Evolutionary conservation across 2,113 vertebrate species (phyloP), one percentile per base, ranked within the genome.

Genomic region (Calyptommatus sinebrachiatus): DNA sequence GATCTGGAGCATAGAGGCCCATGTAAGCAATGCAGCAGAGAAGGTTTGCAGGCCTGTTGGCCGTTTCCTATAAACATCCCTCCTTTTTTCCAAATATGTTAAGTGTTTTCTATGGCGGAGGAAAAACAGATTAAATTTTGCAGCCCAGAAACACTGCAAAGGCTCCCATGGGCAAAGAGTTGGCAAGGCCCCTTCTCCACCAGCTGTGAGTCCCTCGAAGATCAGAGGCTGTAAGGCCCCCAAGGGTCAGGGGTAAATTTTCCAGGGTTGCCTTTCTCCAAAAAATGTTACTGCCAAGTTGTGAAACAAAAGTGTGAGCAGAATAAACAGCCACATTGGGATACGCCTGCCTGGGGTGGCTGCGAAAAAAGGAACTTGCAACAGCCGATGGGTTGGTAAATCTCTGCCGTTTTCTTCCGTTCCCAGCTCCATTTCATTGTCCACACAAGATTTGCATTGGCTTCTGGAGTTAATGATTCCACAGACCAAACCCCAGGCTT

Each of bases 51-150:
- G 75, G 48, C 60, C 60, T 35, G 2, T 0, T 26, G 2, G 26
- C 20, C 2, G 1, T 48, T 10, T 50, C 50, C 62, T 48, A 14
- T 46, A 31, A 46, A 66, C 21, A 48, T 10, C 2, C 14, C 4
- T 18, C 21, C 50, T 8, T 4, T 22, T 68, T 78, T 61, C 81
- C 71, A 68, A 78, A 73, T 78, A 78, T 11, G 62, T 82, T 20
- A 63, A 22, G 18, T 21, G 41, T 29, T 10, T 0, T 5, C 9
- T 11, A 2, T 16, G 26, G 48, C 48, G 16, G n/a, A 35, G 3
- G 60, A 3, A 63, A 46, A 1, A 14, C 41, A 22, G 60, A 22
- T n/a, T 1, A 22, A n/a, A 60, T 26, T 45, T 10, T 18, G 7
- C 61, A 7, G 1, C 11, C 50, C n/a, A 28, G 35, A 31, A 61